Percentiles rank a stretch among this genome's conserved stretches.
phyloP scores from a whole-genome alignment of 2,797 vertebrate species.

The Arnoldichthys spilopterus region DNA sequence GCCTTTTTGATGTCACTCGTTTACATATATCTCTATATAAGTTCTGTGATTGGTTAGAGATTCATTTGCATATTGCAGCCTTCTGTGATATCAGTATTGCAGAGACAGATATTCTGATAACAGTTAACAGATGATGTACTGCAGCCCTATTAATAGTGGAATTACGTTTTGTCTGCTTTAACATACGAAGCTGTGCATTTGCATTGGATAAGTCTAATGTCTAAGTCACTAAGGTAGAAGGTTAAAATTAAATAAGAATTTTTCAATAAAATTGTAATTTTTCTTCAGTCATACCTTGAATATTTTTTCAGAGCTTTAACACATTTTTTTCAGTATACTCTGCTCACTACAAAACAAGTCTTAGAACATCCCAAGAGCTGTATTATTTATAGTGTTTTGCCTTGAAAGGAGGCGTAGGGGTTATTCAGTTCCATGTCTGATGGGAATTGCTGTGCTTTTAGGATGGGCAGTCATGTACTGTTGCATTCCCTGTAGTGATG shows the following conservation, averaged over 20 bases:
- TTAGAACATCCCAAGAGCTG: conserved; percentile 60
- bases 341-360: conserved; percentile 9
- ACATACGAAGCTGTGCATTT: neutral
- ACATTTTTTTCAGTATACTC: neutral
- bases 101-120: too few species aligned
- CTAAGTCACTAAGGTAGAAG: neutral
- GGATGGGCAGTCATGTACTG: conserved; percentile 17
- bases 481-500: conserved; percentile 32
- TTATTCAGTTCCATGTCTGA: conserved; percentile 34
- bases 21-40: too few species aligned
- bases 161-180: neutral
- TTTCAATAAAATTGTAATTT: neutral
- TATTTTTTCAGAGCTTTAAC: neutral
- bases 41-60: too few species aligned
- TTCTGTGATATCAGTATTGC: too few species aligned
- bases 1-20: too few species aligned
- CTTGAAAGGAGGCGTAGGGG: conserved; percentile 48
- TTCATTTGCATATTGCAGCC: too few species aligned
- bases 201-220: neutral
- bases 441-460: conserved; percentile 47
- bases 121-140: too few species aligned
- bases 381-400: conserved; percentile 67
- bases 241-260: neutral
- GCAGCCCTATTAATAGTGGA: too few species aligned
- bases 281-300: neutral